Evolutionary conservation across 2,797 vertebrate genomes (phyloP), one percentile per base, ranked within the genome.

Genomic region (Acrossocheilus fasciatus): DNA sequence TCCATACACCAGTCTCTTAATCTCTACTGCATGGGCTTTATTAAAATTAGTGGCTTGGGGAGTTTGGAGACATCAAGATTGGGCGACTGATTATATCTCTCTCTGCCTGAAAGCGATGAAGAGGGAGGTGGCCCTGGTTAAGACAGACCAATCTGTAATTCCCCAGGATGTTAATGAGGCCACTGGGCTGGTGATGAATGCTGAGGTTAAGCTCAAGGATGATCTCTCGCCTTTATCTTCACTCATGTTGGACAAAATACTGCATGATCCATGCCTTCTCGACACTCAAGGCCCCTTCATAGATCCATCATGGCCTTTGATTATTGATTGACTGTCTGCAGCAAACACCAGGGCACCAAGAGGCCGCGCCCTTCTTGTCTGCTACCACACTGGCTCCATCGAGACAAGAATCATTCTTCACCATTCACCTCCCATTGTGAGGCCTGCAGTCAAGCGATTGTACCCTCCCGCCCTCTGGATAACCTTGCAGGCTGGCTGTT

Each of bases 111-210:
- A 47, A 66, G 78, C 50, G 45, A 86, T 70, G 12, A n/a, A 87
- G 73, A 84, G 52, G 57, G 85, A 85, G 87, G 83, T 85, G 86
- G 82, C 72, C 78, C 59, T 89, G 87, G n/a, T 87, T 83, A 36
- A 83, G 87, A 81, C 80, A 88, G 85, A 66, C 83, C 76, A 86
- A 87, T 91, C 88, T 74, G 73, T 89, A 90, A 85, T 89, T 83
- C 90, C 73, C 23, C 82, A 81, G 87, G 91, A 90, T 89, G 87
- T 88, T 91, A 92, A 91, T 87, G 89, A 91, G 89, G 81, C 73
- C 82, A 81, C 87, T 73, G 75, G 70, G 84, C 75, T 36, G 76
- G 83, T 90, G 84, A 90, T 89, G 75, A 87, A 88, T 88, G 83
- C 83, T 36, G 69, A 84, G 90, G 92, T 92, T 89, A 85, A 84